Conservation (phyloP, 1,140 invertebrate genomes). For the Dufourea novaeangliae region DNA sequence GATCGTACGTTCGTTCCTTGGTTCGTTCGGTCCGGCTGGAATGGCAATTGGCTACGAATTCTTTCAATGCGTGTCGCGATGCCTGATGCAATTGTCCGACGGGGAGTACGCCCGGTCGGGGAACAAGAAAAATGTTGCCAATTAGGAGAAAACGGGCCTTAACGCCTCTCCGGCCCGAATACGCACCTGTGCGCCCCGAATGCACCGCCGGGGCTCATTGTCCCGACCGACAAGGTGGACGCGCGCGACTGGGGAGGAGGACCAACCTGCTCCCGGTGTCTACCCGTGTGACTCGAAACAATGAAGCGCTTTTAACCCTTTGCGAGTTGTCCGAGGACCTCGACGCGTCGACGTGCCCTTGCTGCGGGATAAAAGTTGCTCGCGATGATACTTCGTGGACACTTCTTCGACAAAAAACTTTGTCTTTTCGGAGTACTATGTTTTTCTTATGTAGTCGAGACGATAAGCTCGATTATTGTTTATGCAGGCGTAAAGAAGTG, state of each 20-base stretch:
- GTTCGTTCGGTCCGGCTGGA: neutral
- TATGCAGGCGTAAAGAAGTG: too few relatives aligned
- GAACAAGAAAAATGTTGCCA: conserved; percentile 50
- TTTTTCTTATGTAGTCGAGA: too few relatives aligned
- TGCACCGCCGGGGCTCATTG: conserved; percentile 40
- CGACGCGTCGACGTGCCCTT: neutral
- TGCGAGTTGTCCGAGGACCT: neutral
- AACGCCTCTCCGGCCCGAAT: conserved; percentile 39
- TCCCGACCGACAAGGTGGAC: conserved; percentile 20
- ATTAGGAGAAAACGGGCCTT: conserved; percentile 50
- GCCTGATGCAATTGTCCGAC: conserved; percentile 45
- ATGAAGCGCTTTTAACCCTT: conserved; percentile 32
- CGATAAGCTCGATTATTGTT: too few relatives aligned
- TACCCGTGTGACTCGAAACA: conserved; percentile 15
- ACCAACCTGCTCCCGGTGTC: neutral
- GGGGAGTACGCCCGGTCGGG: conserved; percentile 8
- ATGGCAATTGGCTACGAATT: conserved; percentile 46
- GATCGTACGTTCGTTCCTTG: neutral
- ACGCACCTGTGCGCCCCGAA: conserved; percentile 47
- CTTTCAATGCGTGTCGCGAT: conserved; percentile 28
- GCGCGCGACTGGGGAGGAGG: neutral
- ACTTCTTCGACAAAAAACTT: too few relatives aligned
- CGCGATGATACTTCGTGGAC: too few relatives aligned
- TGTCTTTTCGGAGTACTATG: too few relatives aligned
- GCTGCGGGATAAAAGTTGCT: neutral